Percentiles rank a stretch among this genome's conserved stretches.
These are phyloP conservation scores for Champsocephalus gunnari DNA, from an alignment of 2,797 vertebrate genomes.

Conservation along the genomic window DNA sequence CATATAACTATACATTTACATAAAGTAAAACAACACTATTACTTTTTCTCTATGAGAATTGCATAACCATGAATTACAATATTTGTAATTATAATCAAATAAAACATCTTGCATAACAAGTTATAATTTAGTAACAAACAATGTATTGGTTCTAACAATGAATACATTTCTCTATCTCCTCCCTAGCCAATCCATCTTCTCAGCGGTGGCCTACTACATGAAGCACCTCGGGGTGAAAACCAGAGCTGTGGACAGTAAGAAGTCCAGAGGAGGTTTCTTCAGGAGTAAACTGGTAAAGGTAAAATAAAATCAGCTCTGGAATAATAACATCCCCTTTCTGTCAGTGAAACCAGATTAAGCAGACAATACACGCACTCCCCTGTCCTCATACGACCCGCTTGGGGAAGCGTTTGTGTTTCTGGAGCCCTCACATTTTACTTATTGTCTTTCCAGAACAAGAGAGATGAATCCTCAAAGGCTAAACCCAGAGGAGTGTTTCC, in stretches of 20 bases:
- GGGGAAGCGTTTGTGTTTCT: not conserved
- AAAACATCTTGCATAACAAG: not conserved
- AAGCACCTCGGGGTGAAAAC: conserved; percentile 92
- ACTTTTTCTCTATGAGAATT: too few relatives aligned
- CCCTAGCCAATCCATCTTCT: conserved; percentile 87
- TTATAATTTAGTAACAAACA: not conserved
- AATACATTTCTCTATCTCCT: conserved; percentile 14
- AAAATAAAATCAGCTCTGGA: conserved; percentile 2
- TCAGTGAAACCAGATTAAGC: not conserved
- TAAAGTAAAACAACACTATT: too few relatives aligned
- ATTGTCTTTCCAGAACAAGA: conserved; percentile 72
- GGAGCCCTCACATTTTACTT: not conserved
- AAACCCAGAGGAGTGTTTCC: conserved; percentile 81
- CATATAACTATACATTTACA: too few relatives aligned
- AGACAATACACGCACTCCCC: not conserved
- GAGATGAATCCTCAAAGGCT: conserved; percentile 84
- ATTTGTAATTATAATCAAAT: not conserved
- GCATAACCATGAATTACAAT: too few relatives aligned
- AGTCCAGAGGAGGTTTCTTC: conserved; percentile 89
- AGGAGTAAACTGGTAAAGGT: conserved; percentile 87
- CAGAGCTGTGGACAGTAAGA: conserved; percentile 89
- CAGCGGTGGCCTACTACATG: conserved; percentile 89
- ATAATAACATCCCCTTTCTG: not conserved
- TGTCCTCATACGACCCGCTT: not conserved
- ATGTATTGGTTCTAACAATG: not conserved